Evolutionary conservation across 2,113 vertebrate species (phyloP).

Genomic region (Dipodomys stephensi): DNA sequence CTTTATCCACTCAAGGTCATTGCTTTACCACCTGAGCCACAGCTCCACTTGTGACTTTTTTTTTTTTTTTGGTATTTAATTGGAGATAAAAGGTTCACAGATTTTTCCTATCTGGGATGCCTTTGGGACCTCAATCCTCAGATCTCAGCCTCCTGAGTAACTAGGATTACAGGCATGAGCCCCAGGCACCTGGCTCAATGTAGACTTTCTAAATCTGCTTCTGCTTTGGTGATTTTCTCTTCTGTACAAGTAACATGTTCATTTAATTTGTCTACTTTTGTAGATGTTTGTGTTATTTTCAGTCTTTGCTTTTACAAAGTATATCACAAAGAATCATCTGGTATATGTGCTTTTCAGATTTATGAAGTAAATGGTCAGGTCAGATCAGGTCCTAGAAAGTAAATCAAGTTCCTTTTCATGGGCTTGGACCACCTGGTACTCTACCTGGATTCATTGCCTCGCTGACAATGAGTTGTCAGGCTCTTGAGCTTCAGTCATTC

Average conservation of each 20-base stretch:
- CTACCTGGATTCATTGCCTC: background rate
- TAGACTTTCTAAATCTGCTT: constrained; percentile 3
- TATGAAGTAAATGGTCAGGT: background rate
- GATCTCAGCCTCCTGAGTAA: no score
- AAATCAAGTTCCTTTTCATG: background rate
- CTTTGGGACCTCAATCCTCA: no score
- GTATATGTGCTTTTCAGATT: background rate
- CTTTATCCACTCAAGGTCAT: no score
- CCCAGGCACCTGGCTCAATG: no score
- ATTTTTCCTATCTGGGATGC: no score
- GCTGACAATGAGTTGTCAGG: background rate
- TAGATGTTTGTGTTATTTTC: background rate
- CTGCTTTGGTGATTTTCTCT: background rate
- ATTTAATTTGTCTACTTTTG: background rate
- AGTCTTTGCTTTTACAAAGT: background rate
- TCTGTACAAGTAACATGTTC: background rate
- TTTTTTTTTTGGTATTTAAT: no score
- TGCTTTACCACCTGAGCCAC: no score
- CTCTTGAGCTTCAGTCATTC: background rate
- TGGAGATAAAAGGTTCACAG: no score
- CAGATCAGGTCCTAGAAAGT: background rate
- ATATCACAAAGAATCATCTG: background rate
- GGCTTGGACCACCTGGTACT: background rate
- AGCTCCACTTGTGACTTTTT: no score
- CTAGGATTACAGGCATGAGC: no score